These are phyloP conservation scores for Lonchura striata DNA, from an alignment of 2,113 vertebrate species.

Conservation along the genomic window DNA sequence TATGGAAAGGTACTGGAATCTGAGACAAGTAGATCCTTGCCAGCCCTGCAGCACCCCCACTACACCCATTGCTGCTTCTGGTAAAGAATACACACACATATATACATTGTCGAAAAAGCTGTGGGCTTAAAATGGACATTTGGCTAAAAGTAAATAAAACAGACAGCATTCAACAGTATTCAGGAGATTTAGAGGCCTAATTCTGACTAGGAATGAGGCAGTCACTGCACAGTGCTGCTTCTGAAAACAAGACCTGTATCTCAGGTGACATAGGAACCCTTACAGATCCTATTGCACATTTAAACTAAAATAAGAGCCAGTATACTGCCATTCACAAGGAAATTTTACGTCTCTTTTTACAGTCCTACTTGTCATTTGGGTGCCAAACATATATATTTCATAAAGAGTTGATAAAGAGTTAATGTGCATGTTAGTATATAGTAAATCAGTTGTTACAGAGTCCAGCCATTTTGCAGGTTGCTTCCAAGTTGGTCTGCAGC, in stretches of 20 bases:
- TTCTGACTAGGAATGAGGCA: background rate
- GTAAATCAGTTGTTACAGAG: background rate
- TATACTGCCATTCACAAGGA: background rate
- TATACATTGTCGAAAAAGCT: background rate
- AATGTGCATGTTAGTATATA: background rate
- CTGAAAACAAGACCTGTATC: background rate
- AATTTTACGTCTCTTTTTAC: background rate
- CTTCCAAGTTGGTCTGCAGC: background rate
- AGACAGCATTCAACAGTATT: background rate
- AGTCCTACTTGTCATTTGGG: background rate
- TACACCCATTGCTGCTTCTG: fast-evolving
- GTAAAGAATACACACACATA: no score
- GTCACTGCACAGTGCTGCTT: background rate
- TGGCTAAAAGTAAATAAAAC: background rate
- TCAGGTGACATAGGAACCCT: background rate
- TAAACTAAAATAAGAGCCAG: background rate
- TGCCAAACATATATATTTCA: background rate
- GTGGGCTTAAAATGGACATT: background rate
- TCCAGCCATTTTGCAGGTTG: background rate
- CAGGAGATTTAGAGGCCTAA: background rate
- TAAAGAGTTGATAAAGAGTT: slow-evolving; percentile 12
- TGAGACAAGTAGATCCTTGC: background rate
- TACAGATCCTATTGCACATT: background rate
- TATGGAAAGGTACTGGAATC: background rate
- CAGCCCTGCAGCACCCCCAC: fast-evolving